Base-by-base conservation (phyloP, 2,888 invertebrate species). In the Aplocera efformata region DNA sequence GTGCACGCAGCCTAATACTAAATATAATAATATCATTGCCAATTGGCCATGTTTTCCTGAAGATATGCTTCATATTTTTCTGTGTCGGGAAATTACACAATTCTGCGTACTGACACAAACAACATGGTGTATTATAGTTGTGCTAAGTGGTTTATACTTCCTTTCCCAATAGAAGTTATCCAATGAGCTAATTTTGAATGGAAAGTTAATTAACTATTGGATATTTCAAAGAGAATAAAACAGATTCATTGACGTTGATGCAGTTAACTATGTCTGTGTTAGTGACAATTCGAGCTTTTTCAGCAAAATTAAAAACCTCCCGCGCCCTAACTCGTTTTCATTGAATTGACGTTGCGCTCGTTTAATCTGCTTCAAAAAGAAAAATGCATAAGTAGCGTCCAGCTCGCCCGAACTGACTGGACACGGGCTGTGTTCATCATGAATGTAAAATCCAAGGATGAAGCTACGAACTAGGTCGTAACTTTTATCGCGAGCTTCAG, bases 21-120 rank as follows among this genome's bases (percentile, higher is more conserved):
- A 72, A 67, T 64, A 67, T 57, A 61, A 64, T 59, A 66, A 65
- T 61, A 61, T 53, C 43, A 48, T 56, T 47, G 47, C 42, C 44
- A 11, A 36, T 51, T 29, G 51, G 42, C 46, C 42, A 39, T 36
- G 31, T 42, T 50, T 42, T 36, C 28, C 33, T 40, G 27, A 22
- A 43, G 32, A 10, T 32, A n/a, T 35, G 10, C 29, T 8, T 11
- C 1, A 3, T 29, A 13, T 29, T 13, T 17, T 29, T 17, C 29
- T 17, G 17, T 13, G 20, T 10, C 10, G 11, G 32, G 13, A 13
- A 13, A 17, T 17, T 32, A 17, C 10, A n/a, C 9, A 13, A 32
- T 17, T 17, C 13, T 5, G 5, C 8, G 8, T 10, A 6, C 11
- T 10, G 10, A 24, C 13, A 32, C 13, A 10, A 10, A 6, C 10